Conservation (phyloP, 1,140 invertebrate species). For the Eurosta solidaginis region DNA sequence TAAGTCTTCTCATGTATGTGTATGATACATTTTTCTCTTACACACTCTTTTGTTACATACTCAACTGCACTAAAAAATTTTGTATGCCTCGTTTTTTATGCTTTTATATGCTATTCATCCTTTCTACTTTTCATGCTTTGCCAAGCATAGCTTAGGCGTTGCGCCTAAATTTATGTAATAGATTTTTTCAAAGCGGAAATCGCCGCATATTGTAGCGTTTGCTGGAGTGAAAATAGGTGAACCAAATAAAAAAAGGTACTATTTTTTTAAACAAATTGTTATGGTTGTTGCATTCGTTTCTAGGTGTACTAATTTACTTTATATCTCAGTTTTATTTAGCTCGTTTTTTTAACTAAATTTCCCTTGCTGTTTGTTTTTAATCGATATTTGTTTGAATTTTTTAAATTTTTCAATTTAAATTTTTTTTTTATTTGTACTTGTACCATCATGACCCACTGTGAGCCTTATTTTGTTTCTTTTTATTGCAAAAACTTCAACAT, state of each 20-base stretch:
- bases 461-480: not conserved
- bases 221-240: not conserved
- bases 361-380: not conserved
- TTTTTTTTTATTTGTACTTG: not conserved
- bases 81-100: not conserved
- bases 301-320: not conserved
- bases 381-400: not conserved
- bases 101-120: not conserved
- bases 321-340: not conserved
- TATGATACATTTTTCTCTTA: slow-evolving; percentile 32
- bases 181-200: not conserved
- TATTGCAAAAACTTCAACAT: not conserved
- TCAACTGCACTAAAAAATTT: not conserved
- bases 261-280: not conserved
- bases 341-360: not conserved
- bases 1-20: too few species aligned
- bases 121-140: slow-evolving; percentile 27
- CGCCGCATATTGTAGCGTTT: not conserved
- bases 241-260: not conserved
- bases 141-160: slow-evolving; percentile 12
- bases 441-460: not conserved
- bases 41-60: slow-evolving; percentile 23
- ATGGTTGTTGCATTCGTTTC: not conserved
- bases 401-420: not conserved
- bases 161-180: slow-evolving; percentile 27